Conservation (phyloP, 2,888 invertebrate genomes). For the Scaptomyza reducta region DNA sequence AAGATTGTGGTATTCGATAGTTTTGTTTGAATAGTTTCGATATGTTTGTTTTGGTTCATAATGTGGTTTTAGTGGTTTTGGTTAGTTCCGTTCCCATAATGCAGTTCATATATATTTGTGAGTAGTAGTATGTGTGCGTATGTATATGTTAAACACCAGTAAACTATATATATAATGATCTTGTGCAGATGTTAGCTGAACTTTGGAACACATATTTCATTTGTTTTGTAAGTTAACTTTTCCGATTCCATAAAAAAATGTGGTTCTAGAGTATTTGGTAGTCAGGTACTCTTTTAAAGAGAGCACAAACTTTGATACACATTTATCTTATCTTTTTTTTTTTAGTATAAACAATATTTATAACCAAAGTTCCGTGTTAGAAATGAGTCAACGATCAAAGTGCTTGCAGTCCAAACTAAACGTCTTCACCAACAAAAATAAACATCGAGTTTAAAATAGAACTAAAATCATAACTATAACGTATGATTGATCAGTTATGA, state of each 20-base stretch:
- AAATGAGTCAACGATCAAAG: slow-evolving; percentile 45
- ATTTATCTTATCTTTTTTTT: slow-evolving; percentile 45
- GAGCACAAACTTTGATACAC: not conserved
- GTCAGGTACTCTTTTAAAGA: not conserved
- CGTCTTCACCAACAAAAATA: slow-evolving; percentile 11
- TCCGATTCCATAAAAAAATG: too few relatives aligned
- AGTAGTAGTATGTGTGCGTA: slow-evolving; percentile 13
- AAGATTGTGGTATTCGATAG: slow-evolving; percentile 45
- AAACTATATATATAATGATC: slow-evolving; percentile 5
- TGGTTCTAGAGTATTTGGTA: not conserved
- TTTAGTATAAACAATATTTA: slow-evolving; percentile 9
- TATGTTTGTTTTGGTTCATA: slow-evolving; percentile 20
- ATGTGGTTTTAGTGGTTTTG: slow-evolving; percentile 34
- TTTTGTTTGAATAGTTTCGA: slow-evolving; percentile 32
- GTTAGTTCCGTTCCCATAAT: slow-evolving; percentile 38
- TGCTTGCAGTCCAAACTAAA: slow-evolving; percentile 6
- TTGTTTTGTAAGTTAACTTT: too few relatives aligned
- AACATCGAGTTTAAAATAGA: slow-evolving; percentile 1
- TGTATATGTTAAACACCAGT: slow-evolving; percentile 31
- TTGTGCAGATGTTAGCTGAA: not conserved
- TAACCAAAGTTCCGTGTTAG: not conserved
- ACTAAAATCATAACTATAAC: not conserved
- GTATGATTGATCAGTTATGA: not conserved
- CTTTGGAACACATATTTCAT: too few relatives aligned
- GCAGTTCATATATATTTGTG: slow-evolving; percentile 3